Conservation (phyloP, 1,140 invertebrate genomes). For the Drosophila nebulosa region DNA sequence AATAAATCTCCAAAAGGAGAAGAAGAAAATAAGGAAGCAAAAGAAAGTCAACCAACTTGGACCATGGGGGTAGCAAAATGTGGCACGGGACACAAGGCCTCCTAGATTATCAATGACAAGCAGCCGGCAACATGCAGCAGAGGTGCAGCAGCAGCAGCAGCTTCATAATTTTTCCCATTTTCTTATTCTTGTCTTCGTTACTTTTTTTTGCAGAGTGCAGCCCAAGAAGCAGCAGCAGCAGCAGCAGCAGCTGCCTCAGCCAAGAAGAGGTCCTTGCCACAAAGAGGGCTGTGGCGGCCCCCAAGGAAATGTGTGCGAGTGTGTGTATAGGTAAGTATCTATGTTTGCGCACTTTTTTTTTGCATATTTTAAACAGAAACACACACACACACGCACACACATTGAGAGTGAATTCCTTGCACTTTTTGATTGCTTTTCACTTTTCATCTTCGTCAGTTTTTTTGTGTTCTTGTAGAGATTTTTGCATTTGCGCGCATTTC, state of each 20-base stretch:
- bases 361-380: conserved; percentile 56
- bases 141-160: conserved; percentile 25
- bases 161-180: conserved; percentile 68
- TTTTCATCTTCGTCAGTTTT: conserved; percentile 33
- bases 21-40: not conserved
- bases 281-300: conserved; percentile 34
- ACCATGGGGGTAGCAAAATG: conserved; percentile 26
- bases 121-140: conserved; percentile 53
- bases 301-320: conserved; percentile 23
- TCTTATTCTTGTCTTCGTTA: conserved; percentile 14
- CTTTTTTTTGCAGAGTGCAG: conserved; percentile 48
- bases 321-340: conserved; percentile 10
- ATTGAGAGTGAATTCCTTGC: conserved; percentile 36
- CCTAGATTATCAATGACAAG: conserved; percentile 73
- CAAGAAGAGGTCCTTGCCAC: conserved; percentile 38
- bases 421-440: conserved; percentile 61
- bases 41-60: conserved; percentile 48
- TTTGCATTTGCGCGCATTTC: conserved; percentile 79
- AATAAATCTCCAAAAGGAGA: conserved; percentile 56
- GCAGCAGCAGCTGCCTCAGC: conserved; percentile 16
- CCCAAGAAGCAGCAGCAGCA: too few relatives aligned
- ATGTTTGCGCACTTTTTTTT: conserved; percentile 56
- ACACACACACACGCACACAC: conserved; percentile 17
- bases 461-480: conserved; percentile 53
- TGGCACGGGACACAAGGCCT: conserved; percentile 56